Conservation (phyloP, 2,888 invertebrate genomes). For the Sepioteuthis lessoniana region DNA sequence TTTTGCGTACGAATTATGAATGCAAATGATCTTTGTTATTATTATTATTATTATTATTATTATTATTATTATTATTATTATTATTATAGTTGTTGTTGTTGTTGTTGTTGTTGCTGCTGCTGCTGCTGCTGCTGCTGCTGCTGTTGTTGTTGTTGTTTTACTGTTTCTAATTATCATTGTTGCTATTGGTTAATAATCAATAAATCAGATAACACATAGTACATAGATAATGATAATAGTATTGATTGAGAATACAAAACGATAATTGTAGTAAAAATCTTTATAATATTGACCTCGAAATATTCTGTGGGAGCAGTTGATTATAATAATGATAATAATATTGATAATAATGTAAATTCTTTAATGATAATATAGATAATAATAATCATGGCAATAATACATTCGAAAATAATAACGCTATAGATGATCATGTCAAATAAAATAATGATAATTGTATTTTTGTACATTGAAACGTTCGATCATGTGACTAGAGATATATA, state of each 20-base stretch:
- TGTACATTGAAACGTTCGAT: constrained; percentile 7
- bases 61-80: too few species aligned
- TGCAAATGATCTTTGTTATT: too few species aligned
- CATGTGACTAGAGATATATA: constrained; percentile 37
- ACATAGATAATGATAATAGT: not conserved
- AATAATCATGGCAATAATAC: not conserved
- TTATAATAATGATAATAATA: not conserved
- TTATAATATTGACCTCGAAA: not conserved
- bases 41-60: too few species aligned
- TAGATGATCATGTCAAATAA: constrained; percentile 6
- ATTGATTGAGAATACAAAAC: constrained; percentile 11
- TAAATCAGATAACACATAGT: not conserved
- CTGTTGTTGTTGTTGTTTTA: too few species aligned
- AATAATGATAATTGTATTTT: not conserved
- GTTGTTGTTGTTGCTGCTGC: too few species aligned
- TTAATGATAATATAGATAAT: not conserved
- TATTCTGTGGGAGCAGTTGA: not conserved
- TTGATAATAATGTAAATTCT: not conserved
- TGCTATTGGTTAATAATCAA: not conserved
- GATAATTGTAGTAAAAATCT: not conserved
- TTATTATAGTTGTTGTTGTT: too few species aligned
- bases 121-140: too few species aligned
- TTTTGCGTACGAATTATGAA: too few species aligned
- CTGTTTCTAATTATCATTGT: not conserved
- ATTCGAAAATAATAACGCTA: not conserved